Evolutionary conservation across 2,888 invertebrate species (phyloP).

Genomic region (Trichopria drosophilae): DNA sequence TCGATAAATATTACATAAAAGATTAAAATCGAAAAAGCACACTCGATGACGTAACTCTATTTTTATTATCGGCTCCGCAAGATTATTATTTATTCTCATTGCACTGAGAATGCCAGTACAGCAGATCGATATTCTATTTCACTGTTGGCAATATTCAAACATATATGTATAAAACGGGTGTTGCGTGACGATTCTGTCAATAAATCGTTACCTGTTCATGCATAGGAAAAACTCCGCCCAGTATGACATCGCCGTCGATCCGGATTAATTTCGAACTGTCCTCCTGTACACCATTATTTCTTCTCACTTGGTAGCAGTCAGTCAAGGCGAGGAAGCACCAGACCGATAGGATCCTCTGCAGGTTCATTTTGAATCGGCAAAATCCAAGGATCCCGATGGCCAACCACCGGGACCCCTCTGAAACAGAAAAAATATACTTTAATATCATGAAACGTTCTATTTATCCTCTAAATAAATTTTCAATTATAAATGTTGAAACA

Average conservation of each 20-base stretch:
- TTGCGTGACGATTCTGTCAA: not conserved
- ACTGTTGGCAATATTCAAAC: no score
- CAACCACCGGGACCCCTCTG: conserved; percentile 24
- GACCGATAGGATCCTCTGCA: conserved; percentile 35
- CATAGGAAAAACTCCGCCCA: conserved; percentile 72
- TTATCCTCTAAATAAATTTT: no score
- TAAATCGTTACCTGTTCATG: conserved; percentile 66
- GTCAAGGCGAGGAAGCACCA: conserved; percentile 31
- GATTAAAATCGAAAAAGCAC: no score
- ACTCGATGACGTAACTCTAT: no score
- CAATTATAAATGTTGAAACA: no score
- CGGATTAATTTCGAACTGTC: conserved; percentile 58
- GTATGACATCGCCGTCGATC: conserved; percentile 66
- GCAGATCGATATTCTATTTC: no score
- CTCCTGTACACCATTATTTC: conserved; percentile 50
- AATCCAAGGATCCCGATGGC: conserved; percentile 10
- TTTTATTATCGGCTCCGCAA: no score
- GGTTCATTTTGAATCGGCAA: conserved; percentile 35
- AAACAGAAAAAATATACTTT: conserved; percentile 19
- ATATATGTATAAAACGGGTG: no score
- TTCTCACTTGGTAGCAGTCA: conserved; percentile 41
- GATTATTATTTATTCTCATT: no score
- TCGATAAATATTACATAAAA: no score
- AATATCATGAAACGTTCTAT: no score
- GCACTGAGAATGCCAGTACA: no score